Base-by-base conservation (phyloP, 2,113 vertebrate species). In the Coryphaenoides rupestris region DNA sequence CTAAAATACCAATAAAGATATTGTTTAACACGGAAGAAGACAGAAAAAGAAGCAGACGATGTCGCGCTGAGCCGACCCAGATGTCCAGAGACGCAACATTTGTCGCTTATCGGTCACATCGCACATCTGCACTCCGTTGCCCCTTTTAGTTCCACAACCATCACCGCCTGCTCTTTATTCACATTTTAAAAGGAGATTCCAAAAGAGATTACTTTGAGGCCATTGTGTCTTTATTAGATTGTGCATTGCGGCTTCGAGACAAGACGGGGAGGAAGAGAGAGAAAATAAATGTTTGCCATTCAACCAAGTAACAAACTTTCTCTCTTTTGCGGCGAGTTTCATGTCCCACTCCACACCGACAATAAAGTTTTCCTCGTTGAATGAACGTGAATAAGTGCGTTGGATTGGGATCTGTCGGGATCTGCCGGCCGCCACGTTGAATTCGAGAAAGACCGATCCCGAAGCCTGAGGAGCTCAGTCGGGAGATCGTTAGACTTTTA, bases 61-160 rank as follows among this genome's bases (percentile, higher is more conserved):
- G 63, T 28, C 47, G 58, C 59, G 55, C 50, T 68, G 54, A 68
- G 58, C 72, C 23, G 21, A 64, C 23, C 47, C n/a, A 46, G 15
- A 21, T 62, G 21, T 17, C 28, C 19, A 12, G 53, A 70, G 46
- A 23, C 17, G 45, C 21, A 49, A 17, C 57, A 59, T 59, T 40
- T 19, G 7, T 5, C 17, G 2, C 13, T 14, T 21, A 22, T 22
- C 13, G 47, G 23, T 23, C 45, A 9, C 19, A 14, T 19, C 19
- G 28, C 46, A 60, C 33, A 60, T 58, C 24, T 33, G 56, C 56
- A 16, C 56, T 33, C 16, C 17, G 24, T 58, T n/a, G n/a, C n/a
- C n/a, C n/a, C n/a, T n/a, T n/a, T n/a, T 58, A 58, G 26, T 2
- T 24, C 24, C 9, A 24, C 56, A 58, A 17, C 5, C 17, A 33